A percentile compares a stretch with the other conserved stretches of the same genome.
phyloP scores from a whole-genome alignment of 1,140 invertebrate genomes.

The Aphelenchoides fujianensis region DNA sequence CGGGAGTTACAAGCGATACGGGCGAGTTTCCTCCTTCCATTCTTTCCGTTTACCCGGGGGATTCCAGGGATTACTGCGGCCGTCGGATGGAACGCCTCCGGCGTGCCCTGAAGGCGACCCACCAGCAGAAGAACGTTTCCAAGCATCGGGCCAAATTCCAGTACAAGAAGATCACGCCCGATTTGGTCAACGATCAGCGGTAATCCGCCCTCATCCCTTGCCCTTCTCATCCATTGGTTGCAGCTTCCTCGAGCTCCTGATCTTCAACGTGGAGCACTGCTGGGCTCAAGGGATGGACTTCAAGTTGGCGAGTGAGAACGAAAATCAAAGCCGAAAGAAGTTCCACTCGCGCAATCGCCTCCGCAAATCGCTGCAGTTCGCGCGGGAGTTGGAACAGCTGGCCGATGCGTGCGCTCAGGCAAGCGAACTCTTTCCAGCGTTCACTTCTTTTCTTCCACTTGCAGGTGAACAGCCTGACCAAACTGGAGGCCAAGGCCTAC shows the following conservation, averaged over 20 bases:
- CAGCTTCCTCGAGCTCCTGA: slow-evolving; percentile 77
- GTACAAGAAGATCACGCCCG: slow-evolving; percentile 76
- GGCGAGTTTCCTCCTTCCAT: slow-evolving; percentile 65
- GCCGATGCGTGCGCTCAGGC: slow-evolving; percentile 20
- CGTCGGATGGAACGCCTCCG: slow-evolving; percentile 80
- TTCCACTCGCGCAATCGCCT: slow-evolving; percentile 84
- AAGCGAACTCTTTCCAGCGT: slow-evolving; percentile 6
- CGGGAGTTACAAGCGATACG: slow-evolving; percentile 91
- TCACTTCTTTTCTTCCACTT: slow-evolving; percentile 17
- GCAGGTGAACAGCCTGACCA: slow-evolving; percentile 81
- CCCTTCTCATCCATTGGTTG: slow-evolving; percentile 16
- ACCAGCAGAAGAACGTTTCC: slow-evolving; percentile 64
- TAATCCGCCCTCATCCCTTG: slow-evolving; percentile 34
- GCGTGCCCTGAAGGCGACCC: slow-evolving; percentile 85
- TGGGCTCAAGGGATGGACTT: slow-evolving; percentile 69
- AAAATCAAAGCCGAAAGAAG: slow-evolving; percentile 77
- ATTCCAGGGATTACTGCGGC: slow-evolving; percentile 78
- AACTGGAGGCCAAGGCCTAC: slow-evolving; percentile 83
- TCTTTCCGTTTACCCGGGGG: slow-evolving; percentile 26
- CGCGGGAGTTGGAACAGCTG: slow-evolving; percentile 20
- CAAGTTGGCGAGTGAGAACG: slow-evolving; percentile 17
- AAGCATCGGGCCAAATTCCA: slow-evolving; percentile 82
- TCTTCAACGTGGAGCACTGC: slow-evolving; percentile 82
- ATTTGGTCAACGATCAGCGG: slow-evolving; percentile 76
- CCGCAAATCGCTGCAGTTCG: slow-evolving; percentile 73